Evolutionary conservation across 2,888 invertebrate genomes (phyloP).

Genomic region (Teinopalpus imperialis): DNA sequence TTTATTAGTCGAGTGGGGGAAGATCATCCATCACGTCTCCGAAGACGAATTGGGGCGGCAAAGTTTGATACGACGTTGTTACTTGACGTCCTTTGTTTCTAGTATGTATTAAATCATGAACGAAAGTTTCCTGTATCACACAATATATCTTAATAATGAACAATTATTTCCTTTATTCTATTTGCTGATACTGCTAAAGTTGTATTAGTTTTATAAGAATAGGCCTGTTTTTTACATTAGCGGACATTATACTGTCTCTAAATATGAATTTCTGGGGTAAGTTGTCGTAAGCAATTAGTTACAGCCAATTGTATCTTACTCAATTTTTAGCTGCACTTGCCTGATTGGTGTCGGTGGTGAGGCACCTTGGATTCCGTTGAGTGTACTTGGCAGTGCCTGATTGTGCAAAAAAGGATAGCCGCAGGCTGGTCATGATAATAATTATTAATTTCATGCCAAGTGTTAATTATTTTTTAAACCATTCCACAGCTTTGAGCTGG

Average conservation of each 20-base stretch:
- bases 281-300: too few relatives aligned
- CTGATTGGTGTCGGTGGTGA: too few relatives aligned
- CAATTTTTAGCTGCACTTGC: too few relatives aligned
- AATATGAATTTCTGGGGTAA: too few relatives aligned
- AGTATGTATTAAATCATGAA: constrained; percentile 21
- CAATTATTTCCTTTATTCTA: constrained; percentile 11
- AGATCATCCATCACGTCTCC: constrained; percentile 68
- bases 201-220: constrained; percentile 31
- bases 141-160: constrained; percentile 22
- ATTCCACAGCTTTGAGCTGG: too few relatives aligned
- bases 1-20: constrained; percentile 73
- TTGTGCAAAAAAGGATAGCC: too few relatives aligned
- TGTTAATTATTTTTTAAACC: too few relatives aligned
- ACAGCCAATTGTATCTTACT: too few relatives aligned
- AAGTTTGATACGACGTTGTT: constrained; percentile 21
- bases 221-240: constrained; percentile 15
- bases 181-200: constrained; percentile 29
- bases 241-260: constrained; percentile 8
- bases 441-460: too few relatives aligned
- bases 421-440: too few relatives aligned
- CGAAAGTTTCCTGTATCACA: constrained; percentile 20
- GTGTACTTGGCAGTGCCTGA: too few relatives aligned
- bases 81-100: constrained; percentile 25
- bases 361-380: too few relatives aligned
- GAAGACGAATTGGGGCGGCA: constrained; percentile 63